Base-by-base conservation (phyloP, 2,888 invertebrate species). In the Drosophila prostipennis region DNA sequence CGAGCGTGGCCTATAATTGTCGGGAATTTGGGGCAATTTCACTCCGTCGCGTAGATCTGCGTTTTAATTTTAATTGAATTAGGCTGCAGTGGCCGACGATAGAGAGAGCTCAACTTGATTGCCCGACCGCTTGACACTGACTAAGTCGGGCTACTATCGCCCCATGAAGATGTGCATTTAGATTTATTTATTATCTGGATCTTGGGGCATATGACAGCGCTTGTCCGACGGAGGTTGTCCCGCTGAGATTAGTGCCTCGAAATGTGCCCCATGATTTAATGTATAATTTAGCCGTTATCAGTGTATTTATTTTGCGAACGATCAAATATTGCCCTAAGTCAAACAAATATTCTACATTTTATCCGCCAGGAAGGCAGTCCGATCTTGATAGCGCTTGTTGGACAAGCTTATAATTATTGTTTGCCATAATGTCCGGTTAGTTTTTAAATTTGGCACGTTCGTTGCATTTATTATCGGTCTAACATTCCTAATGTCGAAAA, bases 11-110 rank as follows among this genome's bases (percentile, higher is more conserved):
- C 58, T 57, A 70, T 68, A 65, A 65, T 70, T 52, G 72, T 55
- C 48, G 57, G 69, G 76, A 80, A 71, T 73, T 79, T 72, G 76
- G 71, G 74, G 51, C 84, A 89, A 90, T 90, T 87, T 79, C 65
- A 72, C 76, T 85, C 56, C 64, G 76, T 73, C 57, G 71, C 72
- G 75, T 74, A 79, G 86, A 87, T 81, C 80, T 89, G 65, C 73
- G 77, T 73, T 85, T 83, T 73, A 81, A 75, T 75, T 74, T 89
- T 82, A 87, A 89, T 87, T 86, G 76, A 85, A 89, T 85, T 89
- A 87, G 79, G 79, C 79, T 78, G 87, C 78, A 80, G 68, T 56
- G 56, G 52, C 42, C 49, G 45, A 53, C 59, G 63, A 55, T 45
- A 7, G 37, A 26, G 46, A 48, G 53, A 32, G 51, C 55, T 74